phyloP scores from a whole-genome alignment of 2,797 vertebrate species.

The Falco novaeseelandiae region DNA sequence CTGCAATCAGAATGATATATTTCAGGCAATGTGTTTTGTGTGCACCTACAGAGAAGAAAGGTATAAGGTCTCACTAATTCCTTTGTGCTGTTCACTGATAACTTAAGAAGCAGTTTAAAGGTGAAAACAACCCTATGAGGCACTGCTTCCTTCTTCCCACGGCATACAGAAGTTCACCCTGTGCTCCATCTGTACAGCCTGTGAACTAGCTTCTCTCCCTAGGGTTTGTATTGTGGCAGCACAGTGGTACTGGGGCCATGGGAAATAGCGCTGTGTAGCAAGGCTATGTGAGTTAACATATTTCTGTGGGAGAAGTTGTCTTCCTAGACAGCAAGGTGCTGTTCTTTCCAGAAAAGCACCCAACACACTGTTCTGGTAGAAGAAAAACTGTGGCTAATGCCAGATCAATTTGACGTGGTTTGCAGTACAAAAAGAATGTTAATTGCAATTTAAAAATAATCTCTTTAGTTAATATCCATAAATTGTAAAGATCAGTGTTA shows the following conservation, averaged over 20 bases:
- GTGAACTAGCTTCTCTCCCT: background rate
- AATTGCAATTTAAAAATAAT: background rate
- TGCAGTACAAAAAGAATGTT: background rate
- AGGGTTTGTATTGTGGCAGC: background rate
- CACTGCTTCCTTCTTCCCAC: background rate
- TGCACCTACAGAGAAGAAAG: background rate
- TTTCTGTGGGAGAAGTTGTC: background rate
- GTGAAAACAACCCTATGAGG: rapidly evolving
- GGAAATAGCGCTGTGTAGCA: background rate
- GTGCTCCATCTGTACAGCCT: background rate
- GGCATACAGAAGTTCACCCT: background rate
- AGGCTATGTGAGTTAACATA: background rate
- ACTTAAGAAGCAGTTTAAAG: background rate
- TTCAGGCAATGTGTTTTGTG: background rate
- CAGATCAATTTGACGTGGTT: background rate
- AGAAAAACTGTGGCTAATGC: background rate
- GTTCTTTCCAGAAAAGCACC: background rate
- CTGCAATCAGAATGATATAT: background rate
- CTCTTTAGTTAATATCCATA: background rate
- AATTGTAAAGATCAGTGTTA: background rate
- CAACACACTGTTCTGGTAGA: background rate
- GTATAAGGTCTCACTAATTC: background rate
- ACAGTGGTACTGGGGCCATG: background rate
- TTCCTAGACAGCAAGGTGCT: background rate
- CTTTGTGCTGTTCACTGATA: background rate